Conservation (phyloP, 1,140 invertebrate species). For the Argopecten irradians region DNA sequence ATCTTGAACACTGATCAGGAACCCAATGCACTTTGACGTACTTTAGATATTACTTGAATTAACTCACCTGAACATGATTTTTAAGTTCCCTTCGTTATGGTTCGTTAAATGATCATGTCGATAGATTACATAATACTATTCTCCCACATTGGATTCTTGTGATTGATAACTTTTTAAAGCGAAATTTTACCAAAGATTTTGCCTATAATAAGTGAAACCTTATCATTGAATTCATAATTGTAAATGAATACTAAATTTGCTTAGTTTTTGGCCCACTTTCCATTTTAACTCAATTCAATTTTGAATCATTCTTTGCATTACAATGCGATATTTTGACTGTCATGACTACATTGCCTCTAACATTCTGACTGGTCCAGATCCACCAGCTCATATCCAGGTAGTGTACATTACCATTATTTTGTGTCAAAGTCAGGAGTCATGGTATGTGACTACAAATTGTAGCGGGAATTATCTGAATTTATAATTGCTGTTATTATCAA, state of each 20-base stretch:
- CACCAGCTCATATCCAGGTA: neutral
- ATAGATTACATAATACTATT: too few relatives aligned
- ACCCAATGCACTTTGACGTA: too few relatives aligned
- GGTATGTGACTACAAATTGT: neutral
- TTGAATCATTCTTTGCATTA: neutral
- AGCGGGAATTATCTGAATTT: neutral
- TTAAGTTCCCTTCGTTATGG: too few relatives aligned
- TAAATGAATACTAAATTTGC: neutral
- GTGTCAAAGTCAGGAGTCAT: neutral
- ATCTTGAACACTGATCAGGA: too few relatives aligned
- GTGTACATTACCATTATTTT: neutral
- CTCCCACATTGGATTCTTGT: too few relatives aligned
- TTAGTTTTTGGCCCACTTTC: neutral
- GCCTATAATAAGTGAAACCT: neutral
- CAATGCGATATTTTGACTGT: neutral
- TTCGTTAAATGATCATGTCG: too few relatives aligned
- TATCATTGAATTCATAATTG: neutral
- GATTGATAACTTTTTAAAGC: too few relatives aligned
- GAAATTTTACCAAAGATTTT: too few relatives aligned
- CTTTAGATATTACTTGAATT: too few relatives aligned
- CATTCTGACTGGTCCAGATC: neutral
- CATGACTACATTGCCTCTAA: too few relatives aligned
- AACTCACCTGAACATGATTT: too few relatives aligned
- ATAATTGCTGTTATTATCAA: slow-evolving; percentile 6
- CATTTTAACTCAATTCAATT: neutral